Evolutionary conservation across 2,888 invertebrate species (phyloP), one percentile per base, ranked within the genome.

Genomic region (Aphodius sticticus): DNA sequence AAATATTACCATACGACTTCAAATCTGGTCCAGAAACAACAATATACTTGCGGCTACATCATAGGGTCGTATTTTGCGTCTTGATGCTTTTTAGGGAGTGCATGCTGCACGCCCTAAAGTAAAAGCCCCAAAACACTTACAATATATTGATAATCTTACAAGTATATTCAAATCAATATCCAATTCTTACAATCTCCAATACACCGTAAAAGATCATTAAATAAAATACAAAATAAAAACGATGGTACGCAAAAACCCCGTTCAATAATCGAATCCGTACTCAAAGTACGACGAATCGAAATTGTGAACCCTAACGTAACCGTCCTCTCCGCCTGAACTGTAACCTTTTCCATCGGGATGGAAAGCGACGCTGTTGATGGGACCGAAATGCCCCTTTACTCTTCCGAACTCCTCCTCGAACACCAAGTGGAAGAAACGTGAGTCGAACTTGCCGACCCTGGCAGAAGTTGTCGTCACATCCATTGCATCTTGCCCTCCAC

Each of bases 401-500:
- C 98, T 92, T 0, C 96, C 98, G 90, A 99, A 99, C 88, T 99
- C 99, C 87, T 99, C 98, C 90, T 98, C 98, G 89, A 97, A 99
- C 35, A 99, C 95, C 85, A 98, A 91, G 89, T 99, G 98, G 92
- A 96, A 99, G 91, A 99, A 97, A 72, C 94, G 89, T n/a, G 81
- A 83, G 78, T 84, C 82, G 74, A 83, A 83, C 79, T 99, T 99
- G 77, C 99, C 99, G 81, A 96, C 94, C 84, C 97, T 93, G 0
- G 97, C 94, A 0, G 97, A 96, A 0, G 98, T 99, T 1, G 97
- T 98, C 72, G 98, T 98, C 80, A 99, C 99, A 87, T 98, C 98
- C 97, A 99, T 99, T 79, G 99, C 99, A 89, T 99, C 99, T 91
- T 99, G 99, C 85, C 99, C 99, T 89, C 99, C 99, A 81, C 99